phyloP scores from a whole-genome alignment of 2,113 vertebrate species.

The Sebastes schlegelii region DNA sequence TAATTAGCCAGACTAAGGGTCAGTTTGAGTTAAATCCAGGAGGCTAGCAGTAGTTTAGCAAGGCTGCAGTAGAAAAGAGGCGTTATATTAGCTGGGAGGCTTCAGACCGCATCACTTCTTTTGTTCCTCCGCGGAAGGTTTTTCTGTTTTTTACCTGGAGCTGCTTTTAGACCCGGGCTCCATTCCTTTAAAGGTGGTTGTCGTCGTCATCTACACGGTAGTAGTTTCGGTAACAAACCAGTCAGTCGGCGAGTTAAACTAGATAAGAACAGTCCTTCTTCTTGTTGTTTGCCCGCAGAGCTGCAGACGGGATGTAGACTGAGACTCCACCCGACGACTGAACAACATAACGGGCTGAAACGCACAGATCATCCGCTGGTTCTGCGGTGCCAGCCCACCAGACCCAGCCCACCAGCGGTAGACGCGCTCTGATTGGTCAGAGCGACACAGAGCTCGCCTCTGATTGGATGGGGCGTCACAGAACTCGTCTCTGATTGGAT shows the following conservation, averaged over 20 bases:
- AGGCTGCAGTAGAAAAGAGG: conserved; percentile 43
- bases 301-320: conserved; percentile 73
- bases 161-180: conserved; percentile 94
- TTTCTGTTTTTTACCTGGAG: conserved; percentile 89
- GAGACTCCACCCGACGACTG: conserved; percentile 85
- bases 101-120: conserved; percentile 80
- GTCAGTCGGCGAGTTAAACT: conserved; percentile 33
- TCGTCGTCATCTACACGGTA: conserved; percentile 91
- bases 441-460: background rate
- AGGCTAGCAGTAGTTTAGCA: conserved; percentile 8
- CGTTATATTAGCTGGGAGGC: conserved; percentile 51
- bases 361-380: conserved; percentile 62
- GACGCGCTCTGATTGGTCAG: conserved; percentile 74
- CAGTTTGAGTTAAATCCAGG: conserved; percentile 68
- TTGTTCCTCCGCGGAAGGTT: conserved; percentile 76
- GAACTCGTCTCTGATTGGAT: conserved; percentile 58
- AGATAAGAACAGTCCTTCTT: conserved; percentile 50
- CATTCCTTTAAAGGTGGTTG: conserved; percentile 93
- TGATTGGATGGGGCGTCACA: conserved; percentile 66
- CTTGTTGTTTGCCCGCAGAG: conserved; percentile 51
- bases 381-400: conserved; percentile 77
- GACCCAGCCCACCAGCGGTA: conserved; percentile 65
- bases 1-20: conserved; percentile 71
- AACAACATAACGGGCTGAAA: conserved; percentile 37
- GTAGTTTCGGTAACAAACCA: conserved; percentile 28